phyloP scores from a whole-genome alignment of 2,888 invertebrate genomes.

The Troilus luridus region DNA sequence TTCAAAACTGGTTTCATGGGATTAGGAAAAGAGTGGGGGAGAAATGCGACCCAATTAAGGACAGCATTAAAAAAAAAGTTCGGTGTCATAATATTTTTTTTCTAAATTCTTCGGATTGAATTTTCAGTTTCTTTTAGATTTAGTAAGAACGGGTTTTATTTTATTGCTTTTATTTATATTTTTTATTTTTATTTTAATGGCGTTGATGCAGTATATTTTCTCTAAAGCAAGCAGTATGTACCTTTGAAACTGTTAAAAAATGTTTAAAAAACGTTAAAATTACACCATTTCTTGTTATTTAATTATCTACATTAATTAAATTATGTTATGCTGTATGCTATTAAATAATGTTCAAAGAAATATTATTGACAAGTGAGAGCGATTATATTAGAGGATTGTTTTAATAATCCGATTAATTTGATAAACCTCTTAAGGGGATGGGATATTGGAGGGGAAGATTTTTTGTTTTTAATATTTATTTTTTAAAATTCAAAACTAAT shows the following conservation, averaged over 20 bases:
- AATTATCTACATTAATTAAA: background rate
- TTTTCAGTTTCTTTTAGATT: background rate
- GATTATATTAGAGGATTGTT: background rate
- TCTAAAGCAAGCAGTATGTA: no score
- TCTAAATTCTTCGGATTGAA: background rate
- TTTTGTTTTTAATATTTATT: background rate
- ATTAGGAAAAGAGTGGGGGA: background rate
- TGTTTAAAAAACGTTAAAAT: background rate
- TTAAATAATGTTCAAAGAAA: background rate
- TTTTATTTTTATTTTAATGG: background rate
- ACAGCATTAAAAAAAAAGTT: background rate
- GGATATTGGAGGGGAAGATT: background rate
- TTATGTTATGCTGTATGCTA: background rate
- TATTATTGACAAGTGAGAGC: background rate
- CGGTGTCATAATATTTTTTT: background rate
- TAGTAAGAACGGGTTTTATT: background rate
- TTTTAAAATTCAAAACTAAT: background rate
- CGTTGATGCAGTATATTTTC: no score
- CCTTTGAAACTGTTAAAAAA: no score
- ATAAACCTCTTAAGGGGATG: background rate
- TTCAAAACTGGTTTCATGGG: conserved; percentile 5
- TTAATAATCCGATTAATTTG: background rate
- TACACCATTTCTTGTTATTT: background rate
- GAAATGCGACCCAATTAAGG: conserved; percentile 29
- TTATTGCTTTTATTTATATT: background rate